Evolutionary conservation across 2,888 invertebrate species (phyloP).

Genomic region (Cremastobaeus sp.): DNA sequence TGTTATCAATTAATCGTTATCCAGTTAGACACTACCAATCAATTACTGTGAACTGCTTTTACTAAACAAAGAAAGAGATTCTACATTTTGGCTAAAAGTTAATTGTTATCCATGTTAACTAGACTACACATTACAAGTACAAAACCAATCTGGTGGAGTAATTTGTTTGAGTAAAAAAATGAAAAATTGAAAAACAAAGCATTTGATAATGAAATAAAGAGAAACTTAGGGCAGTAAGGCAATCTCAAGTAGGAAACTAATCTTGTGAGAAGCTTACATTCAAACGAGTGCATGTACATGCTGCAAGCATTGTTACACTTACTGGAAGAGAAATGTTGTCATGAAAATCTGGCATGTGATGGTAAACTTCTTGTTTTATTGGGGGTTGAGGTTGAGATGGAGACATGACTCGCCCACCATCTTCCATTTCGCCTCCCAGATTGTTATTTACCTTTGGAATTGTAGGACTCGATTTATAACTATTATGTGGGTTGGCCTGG

Average conservation of each 20-base stretch:
- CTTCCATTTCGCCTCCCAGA: slow-evolving; percentile 80
- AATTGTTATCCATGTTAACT: no score
- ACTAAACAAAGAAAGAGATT: no score
- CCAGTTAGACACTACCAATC: no score
- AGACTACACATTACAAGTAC: no score
- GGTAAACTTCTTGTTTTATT: slow-evolving; percentile 83
- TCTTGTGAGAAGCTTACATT: slow-evolving; percentile 33
- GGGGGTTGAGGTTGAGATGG: slow-evolving; percentile 79
- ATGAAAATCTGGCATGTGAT: slow-evolving; percentile 79
- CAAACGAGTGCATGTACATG: slow-evolving; percentile 50
- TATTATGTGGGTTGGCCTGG: slow-evolving; percentile 82
- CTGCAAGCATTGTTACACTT: slow-evolving; percentile 65
- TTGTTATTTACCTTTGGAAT: slow-evolving; percentile 83
- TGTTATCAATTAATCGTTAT: no score
- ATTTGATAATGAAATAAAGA: no score
- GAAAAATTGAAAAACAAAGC: slow-evolving; percentile 2
- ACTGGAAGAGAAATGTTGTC: slow-evolving; percentile 78
- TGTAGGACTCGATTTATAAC: slow-evolving; percentile 83
- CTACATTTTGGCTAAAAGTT: no score
- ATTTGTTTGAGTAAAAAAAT: not conserved
- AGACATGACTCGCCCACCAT: slow-evolving; percentile 80
- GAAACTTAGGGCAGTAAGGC: no score
- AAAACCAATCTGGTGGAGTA: no score
- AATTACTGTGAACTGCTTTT: no score
- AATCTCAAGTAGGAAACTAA: no score